Conservation (phyloP, 35 echinoderm and acorn worm genomes). For the Eucidaris tribuloides region DNA sequence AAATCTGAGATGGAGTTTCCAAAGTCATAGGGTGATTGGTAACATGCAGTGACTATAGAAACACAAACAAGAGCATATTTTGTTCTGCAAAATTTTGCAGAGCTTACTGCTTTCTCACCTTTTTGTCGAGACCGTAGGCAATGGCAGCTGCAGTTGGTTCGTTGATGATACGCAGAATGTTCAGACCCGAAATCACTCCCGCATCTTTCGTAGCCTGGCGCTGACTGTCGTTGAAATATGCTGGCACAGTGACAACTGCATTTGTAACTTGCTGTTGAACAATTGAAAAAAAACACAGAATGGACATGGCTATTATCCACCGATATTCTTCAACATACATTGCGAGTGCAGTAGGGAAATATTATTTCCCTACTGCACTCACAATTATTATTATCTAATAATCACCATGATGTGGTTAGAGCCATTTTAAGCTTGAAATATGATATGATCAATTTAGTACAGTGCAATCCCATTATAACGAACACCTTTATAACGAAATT, state of each 20-base stretch:
- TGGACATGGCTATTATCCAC: neutral
- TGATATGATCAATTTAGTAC: too few species aligned
- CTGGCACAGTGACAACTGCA: conserved; percentile 83
- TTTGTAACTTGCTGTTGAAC: conserved; percentile 44
- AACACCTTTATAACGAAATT: too few species aligned
- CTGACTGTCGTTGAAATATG: conserved; percentile 88
- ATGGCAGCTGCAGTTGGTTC: conserved; percentile 84
- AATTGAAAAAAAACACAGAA: neutral
- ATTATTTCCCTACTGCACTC: neutral
- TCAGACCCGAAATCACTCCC: conserved; percentile 67
- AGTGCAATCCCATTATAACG: too few species aligned
- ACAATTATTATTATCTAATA: too few species aligned
- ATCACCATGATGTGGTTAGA: too few species aligned
- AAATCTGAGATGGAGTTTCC: too few species aligned
- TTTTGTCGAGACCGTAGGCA: conserved; percentile 79
- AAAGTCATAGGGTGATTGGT: too few species aligned
- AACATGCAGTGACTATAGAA: too few species aligned
- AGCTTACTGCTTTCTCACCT: conserved; percentile 35
- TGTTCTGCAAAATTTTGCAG: too few species aligned
- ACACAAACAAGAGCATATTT: too few species aligned
- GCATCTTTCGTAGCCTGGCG: conserved; percentile 89
- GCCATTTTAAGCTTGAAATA: too few species aligned
- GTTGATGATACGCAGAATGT: too few species aligned
- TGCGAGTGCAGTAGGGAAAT: neutral
- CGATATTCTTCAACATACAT: neutral